Base-by-base conservation (phyloP, 2,888 invertebrate genomes). In the Entomobrya proxima region DNA sequence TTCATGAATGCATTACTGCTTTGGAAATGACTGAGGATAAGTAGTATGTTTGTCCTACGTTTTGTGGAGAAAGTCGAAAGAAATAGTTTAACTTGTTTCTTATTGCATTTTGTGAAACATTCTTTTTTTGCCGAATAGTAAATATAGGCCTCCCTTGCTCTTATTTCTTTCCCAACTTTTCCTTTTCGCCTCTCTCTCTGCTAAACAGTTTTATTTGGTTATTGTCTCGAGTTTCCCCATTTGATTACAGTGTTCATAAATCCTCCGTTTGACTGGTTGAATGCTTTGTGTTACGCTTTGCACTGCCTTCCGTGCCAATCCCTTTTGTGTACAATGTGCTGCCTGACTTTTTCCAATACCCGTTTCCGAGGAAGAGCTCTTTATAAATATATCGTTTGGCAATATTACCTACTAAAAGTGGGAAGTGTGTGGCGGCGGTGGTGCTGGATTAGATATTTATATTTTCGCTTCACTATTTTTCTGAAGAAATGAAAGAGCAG, bases 171-270 rank as follows among this genome's bases (percentile, higher is more conserved):
- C 32, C 13, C 3, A 1, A n/a, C 9, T 11, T 35, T 52, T 50
- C 52, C 44, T 15, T 35, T 55, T 55, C 18, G 61, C 47, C 32
- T 72, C 72, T 30, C 47, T 74, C 18, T 35, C 21, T 32, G 32
- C 24, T 52, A 9, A 52, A 52, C 32, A 52, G 6, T 69, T 52
- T 79, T 47, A 52, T 74, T 30, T 47, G 18, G 55, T 40, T 81
- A 81, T 81, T 76, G 85, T 85, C 85, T 85, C 85, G 52, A 35
- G 55, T 85, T 74, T 61, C 85, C 85, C 85, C 85, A 79, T 79
- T 85, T 85, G 79, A 85, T 85, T 85, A 85, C 64, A 30, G 18
- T 61, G 61, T 74, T 85, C 85, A 85, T 85, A 85, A 85, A 85
- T 85, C 79, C 30, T 79, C 47, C 6, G 61, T 55, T 47, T 84